Base-by-base conservation (phyloP, 1,140 invertebrate species). In the Leptopilina boulardi region DNA sequence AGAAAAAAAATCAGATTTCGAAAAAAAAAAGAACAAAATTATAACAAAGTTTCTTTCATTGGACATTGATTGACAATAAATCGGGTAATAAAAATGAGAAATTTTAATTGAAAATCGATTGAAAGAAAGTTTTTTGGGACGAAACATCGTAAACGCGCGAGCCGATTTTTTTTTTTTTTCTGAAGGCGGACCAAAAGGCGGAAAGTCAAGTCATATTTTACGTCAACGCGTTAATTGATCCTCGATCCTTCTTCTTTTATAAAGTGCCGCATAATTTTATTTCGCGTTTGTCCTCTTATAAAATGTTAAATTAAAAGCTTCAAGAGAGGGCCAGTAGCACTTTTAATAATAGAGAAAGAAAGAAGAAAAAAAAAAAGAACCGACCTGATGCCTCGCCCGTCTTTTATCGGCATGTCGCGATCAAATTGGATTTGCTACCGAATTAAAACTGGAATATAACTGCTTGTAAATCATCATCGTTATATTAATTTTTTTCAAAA, bases 371-470 rank as follows among this genome's bases (percentile, higher is more conserved):
- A 19, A 59, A 59, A 21, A 26, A 21, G 2, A 26, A 13, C 56
- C 18, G n/a, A 21, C 56, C 26, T 30, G 59, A 66, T 34, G 23
- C 59, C 51, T 54, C 44, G 44, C 26, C 42, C 42, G 38, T n/a
- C 26, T 74, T 44, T 41, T 74, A 74, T 74, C 73, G 71, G 44
- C 18, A 74, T 38, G 13, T 74, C 3, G 0, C 77, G 81, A 82
- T 82, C 76, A 82, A 79, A 80, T 82, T 56, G 76, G 66, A 80
- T 79, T 74, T 74, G 81, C 81, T 82, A 82, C 81, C 74, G 81
- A 82, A 82, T 79, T 75, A 73, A 82, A 82, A 75, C 76, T 80
- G 77, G 79, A 77, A 79, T 77, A 74, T 76, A 80, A 80, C 77
- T 71, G 15, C 66, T 76, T 71, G 80, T 82, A 82, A 82, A 82